phyloP scores from a whole-genome alignment of 2,888 invertebrate genomes.

The Spodoptera littoralis region DNA sequence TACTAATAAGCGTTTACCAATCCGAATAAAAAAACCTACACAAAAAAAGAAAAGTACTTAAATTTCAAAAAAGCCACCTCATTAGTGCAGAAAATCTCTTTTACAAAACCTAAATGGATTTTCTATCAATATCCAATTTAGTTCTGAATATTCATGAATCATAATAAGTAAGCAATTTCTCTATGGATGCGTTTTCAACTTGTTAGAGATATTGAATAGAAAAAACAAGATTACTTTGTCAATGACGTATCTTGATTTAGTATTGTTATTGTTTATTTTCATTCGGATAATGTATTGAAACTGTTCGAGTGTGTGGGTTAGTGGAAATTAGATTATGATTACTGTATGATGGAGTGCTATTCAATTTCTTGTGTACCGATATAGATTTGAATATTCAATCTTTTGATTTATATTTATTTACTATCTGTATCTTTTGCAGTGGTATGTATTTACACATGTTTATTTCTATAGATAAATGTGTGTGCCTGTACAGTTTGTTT shows the following conservation, averaged over 20 bases:
- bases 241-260: constrained; percentile 50
- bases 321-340: constrained; percentile 44
- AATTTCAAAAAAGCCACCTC: constrained; percentile 19
- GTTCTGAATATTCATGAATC: constrained; percentile 68
- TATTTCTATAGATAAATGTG: too few species aligned
- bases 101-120: constrained; percentile 38
- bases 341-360: constrained; percentile 30
- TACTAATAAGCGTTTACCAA: constrained; percentile 13
- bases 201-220: constrained; percentile 49
- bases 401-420: background rate
- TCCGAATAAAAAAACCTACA: constrained; percentile 9
- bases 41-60: constrained; percentile 11
- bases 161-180: constrained; percentile 64
- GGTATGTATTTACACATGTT: too few species aligned
- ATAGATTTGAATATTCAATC: background rate
- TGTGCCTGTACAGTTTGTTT: too few species aligned
- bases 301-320: constrained; percentile 27
- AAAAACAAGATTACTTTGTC: constrained; percentile 58
- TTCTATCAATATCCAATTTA: constrained; percentile 63
- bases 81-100: constrained; percentile 40
- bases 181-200: constrained; percentile 56
- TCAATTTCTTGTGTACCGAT: constrained; percentile 9
- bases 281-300: constrained; percentile 52
- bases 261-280: constrained; percentile 46
- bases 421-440: too few species aligned